phyloP scores from a whole-genome alignment of 2,113 vertebrate genomes.

The Gobius niger region DNA sequence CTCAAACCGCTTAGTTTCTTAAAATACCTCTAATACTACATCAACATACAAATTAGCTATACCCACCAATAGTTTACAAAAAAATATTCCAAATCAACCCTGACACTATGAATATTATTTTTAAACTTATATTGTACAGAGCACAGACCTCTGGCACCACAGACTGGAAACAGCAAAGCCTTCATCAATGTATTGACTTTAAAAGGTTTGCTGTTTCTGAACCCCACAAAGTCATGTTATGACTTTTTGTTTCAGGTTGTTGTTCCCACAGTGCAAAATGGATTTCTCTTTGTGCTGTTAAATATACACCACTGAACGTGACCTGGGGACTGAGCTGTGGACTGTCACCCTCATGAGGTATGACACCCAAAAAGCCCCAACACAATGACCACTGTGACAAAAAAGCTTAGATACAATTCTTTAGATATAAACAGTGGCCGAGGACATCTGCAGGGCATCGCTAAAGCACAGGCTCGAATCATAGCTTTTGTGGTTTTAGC shows the following conservation, averaged over 20 bases:
- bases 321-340: background rate
- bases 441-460: conserved; percentile 52
- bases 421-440: conserved; percentile 36
- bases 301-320: conserved; percentile 21
- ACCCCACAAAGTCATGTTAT: conserved; percentile 1
- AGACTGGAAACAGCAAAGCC: too few species aligned
- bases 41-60: too few species aligned
- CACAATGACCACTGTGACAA: conserved; percentile 10
- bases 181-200: too few species aligned
- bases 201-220: conserved; percentile 17
- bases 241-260: conserved; percentile 17
- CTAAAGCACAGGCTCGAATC: conserved; percentile 42
- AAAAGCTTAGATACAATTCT: conserved; percentile 23
- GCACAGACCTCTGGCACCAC: too few species aligned
- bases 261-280: conserved; percentile 17
- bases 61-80: too few species aligned
- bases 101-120: background rate
- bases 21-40: background rate
- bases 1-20: conserved; percentile 8
- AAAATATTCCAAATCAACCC: background rate
- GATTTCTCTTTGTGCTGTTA: conserved; percentile 26
- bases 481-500: conserved; percentile 44
- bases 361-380: conserved; percentile 18
- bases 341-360: conserved; percentile 30
- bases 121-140: too few species aligned